A percentile compares a stretch with the other conserved stretches of the same genome.
Conservation (phyloP, 2,113 vertebrate genomes). For the Spea multiplicata region DNA sequence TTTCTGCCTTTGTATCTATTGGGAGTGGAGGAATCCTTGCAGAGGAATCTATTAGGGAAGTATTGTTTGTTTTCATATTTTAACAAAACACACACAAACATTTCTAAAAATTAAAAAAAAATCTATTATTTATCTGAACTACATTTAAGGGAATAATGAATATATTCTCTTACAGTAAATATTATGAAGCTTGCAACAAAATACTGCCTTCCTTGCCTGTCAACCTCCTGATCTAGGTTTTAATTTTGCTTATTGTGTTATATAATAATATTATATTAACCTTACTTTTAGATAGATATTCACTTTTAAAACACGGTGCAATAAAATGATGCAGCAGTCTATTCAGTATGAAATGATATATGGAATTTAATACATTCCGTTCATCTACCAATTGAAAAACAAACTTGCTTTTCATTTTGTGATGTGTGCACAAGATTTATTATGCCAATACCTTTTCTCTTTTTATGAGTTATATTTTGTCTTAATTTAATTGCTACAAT, state of each 20-base stretch:
- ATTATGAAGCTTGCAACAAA: too few species aligned
- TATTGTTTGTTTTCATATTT: too few species aligned
- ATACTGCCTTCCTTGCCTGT: not conserved
- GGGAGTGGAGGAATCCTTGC: too few species aligned
- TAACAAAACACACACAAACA: too few species aligned
- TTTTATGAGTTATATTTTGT: constrained; percentile 21
- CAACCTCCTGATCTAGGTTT: not conserved
- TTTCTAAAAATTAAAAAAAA: too few species aligned
- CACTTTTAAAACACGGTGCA: not conserved
- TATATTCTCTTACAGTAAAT: too few species aligned
- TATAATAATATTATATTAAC: not conserved
- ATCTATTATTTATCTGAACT: too few species aligned
- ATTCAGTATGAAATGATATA: constrained; percentile 4
- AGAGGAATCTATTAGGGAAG: too few species aligned
- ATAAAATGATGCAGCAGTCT: not conserved
- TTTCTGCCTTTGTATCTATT: too few species aligned
- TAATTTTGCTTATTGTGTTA: not conserved
- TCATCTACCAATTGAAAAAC: constrained; percentile 28
- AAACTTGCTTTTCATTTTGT: constrained; percentile 27
- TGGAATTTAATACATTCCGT: constrained; percentile 35
- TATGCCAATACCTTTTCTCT: constrained; percentile 16
- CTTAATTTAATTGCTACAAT: constrained; percentile 23
- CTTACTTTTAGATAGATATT: not conserved
- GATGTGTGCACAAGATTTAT: constrained; percentile 27
- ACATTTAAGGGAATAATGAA: too few species aligned